Conservation (phyloP, 2,888 invertebrate species). For the Volucella inanis region DNA sequence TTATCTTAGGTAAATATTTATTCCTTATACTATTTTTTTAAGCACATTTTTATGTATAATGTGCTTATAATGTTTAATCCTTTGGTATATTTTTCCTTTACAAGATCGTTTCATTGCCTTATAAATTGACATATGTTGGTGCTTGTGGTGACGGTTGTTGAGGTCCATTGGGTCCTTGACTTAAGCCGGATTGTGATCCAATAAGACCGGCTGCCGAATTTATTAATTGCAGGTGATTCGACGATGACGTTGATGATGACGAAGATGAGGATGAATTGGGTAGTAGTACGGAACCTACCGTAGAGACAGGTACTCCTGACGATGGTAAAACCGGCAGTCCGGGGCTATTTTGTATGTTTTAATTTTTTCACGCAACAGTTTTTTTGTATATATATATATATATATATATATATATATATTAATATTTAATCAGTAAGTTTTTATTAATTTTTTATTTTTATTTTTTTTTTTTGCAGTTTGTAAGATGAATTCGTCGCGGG, state of each 20-base stretch:
- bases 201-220: constrained; percentile 67
- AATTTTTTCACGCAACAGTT: constrained; percentile 15
- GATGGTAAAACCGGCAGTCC: constrained; percentile 75
- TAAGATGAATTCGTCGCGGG: constrained; percentile 60
- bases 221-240: constrained; percentile 80
- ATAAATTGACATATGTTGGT: constrained; percentile 96
- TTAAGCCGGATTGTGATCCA: constrained; percentile 67
- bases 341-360: constrained; percentile 76
- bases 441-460: constrained; percentile 21
- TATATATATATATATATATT: constrained; percentile 26
- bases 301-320: constrained; percentile 81
- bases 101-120: constrained; percentile 73
- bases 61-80: constrained; percentile 10
- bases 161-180: constrained; percentile 77
- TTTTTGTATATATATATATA: constrained; percentile 7
- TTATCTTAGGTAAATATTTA: constrained; percentile 20
- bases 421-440: constrained; percentile 17
- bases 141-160: constrained; percentile 88
- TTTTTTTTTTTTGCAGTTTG: constrained; percentile 41
- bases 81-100: constrained; percentile 14
- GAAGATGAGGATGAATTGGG: constrained; percentile 81
- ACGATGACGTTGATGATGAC: constrained; percentile 81
- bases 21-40: constrained; percentile 16
- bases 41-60: not conserved
- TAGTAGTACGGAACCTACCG: constrained; percentile 80